A percentile compares a stretch with the other conserved stretches of the same genome.
These are phyloP conservation scores for Perca flavescens DNA, from an alignment of 2,113 vertebrate species.

Conservation along the genomic window DNA sequence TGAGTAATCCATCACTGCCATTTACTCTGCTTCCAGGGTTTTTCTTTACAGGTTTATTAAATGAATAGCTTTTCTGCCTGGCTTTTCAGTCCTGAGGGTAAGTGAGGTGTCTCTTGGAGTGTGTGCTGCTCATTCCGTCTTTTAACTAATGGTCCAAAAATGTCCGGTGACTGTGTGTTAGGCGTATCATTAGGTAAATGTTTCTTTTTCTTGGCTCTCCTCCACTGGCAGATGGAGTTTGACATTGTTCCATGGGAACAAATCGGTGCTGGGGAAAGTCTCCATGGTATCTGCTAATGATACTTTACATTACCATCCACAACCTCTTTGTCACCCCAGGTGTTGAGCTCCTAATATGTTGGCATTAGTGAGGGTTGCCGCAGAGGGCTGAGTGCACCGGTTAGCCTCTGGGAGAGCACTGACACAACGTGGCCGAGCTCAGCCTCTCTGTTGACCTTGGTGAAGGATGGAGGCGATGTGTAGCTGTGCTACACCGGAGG, in stretches of 20 bases:
- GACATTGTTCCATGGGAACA: conserved; percentile 60
- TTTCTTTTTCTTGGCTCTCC: conserved; percentile 57
- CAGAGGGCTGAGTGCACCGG: conserved; percentile 36
- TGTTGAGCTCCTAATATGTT: conserved; percentile 66
- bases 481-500: conserved; percentile 26
- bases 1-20: conserved; percentile 80
- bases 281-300: conserved; percentile 67
- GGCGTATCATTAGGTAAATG: conserved; percentile 56
- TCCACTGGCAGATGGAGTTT: conserved; percentile 57
- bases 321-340: conserved; percentile 56
- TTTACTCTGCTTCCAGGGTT: conserved; percentile 69
- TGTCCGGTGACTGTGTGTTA: conserved; percentile 36
- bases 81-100: conserved; percentile 58
- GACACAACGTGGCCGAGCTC: conserved; percentile 47
- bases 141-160: conserved; percentile 66
- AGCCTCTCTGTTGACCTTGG: conserved; percentile 66
- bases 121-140: conserved; percentile 34
- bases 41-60: conserved; percentile 82
- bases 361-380: conserved; percentile 41
- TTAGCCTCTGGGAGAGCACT: conserved; percentile 53
- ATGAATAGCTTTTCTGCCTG: conserved; percentile 77
- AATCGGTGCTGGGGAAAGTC: conserved; percentile 26
- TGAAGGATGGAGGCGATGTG: conserved; percentile 43
- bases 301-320: conserved; percentile 54
- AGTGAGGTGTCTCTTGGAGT: conserved; percentile 43